Percentiles rank a stretch among this genome's conserved stretches.
Evolutionary conservation across 1,140 invertebrate species (phyloP).

Genomic region (Coelopa frigida): DNA sequence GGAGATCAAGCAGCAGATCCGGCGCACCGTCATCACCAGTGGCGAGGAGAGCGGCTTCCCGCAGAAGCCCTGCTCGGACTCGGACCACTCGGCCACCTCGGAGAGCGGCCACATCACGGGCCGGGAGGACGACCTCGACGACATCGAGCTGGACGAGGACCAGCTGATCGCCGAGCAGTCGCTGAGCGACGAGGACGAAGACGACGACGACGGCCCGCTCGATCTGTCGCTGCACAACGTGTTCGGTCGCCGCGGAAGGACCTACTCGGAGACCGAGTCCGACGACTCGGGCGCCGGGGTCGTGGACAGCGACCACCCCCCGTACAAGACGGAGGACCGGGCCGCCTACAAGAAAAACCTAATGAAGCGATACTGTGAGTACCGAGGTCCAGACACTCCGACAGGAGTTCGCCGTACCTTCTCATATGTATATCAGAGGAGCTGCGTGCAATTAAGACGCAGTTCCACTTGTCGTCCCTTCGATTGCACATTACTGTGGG

Average conservation of each 20-base stretch:
- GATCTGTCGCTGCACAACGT: conserved; percentile 50
- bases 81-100: neutral
- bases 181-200: conserved; percentile 17
- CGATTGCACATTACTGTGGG: no score
- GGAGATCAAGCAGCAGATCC: conserved; percentile 34
- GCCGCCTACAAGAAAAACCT: conserved; percentile 83
- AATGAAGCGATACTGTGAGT: conserved; percentile 86
- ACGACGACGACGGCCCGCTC: conserved; percentile 49
- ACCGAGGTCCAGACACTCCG: neutral
- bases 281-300: conserved; percentile 55
- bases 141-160: conserved; percentile 16
- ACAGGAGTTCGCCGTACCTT: no score
- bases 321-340: conserved; percentile 47
- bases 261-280: conserved; percentile 64
- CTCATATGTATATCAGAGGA: no score
- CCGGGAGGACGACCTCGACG: conserved; percentile 23
- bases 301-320: conserved; percentile 48
- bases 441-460: no score
- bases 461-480: no score
- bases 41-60: no score
- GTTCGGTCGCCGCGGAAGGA: conserved; percentile 34
- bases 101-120: neutral
- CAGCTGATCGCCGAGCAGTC: conserved; percentile 13
- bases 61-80: neutral
- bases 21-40: conserved; percentile 35